Base-by-base conservation (phyloP, 1,140 invertebrate species). In the Drosophila mayri region DNA sequence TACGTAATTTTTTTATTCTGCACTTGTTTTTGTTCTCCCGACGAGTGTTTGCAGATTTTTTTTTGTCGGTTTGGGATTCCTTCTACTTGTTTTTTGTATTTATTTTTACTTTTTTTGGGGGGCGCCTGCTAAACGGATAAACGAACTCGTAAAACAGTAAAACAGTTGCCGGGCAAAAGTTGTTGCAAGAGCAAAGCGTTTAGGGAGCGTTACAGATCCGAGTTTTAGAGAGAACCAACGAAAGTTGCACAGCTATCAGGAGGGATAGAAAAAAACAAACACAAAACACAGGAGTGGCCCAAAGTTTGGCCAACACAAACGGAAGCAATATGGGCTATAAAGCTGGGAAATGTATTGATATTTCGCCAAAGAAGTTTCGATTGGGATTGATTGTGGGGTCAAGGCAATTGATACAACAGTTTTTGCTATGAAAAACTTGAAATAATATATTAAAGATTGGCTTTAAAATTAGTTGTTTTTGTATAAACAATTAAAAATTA, bases 41-140 rank as follows among this genome's bases (percentile, higher is more conserved):
- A 40, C 40, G 71, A 76, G 71, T 75, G 71, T 63, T 76, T 76
- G 54, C 73, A 55, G 40, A 75, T 47, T 47, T 75, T 25, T 25
- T 49, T 52, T 43, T 46, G 28, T 50, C 35, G 54, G 54, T 43
- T 64, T 43, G 18, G 32, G 52, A 4, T 22, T 38, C 35, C 35
- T 55, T 55, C 35, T 55, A 79, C 61, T 66, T 57, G 38, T 57
- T 76, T 76, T 76, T 55, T 25, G 52, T 71, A 58, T 37, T 20
- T 59, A 66, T 68, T 37, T 57, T 43, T 25, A 38, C 44, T 46
- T 81, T 64, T 76, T 79, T 84, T 76, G 47, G 63, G 67, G 84
- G 67, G 76, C 68, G 16, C 52, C 52, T 88, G 81, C 67, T 90
- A 88, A 85, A 88, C 81, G 78, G 52, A 72, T 75, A 67, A 85